Evolutionary conservation across 2,113 vertebrate species (phyloP).

Genomic region (Phrynosoma blainvillii): DNA sequence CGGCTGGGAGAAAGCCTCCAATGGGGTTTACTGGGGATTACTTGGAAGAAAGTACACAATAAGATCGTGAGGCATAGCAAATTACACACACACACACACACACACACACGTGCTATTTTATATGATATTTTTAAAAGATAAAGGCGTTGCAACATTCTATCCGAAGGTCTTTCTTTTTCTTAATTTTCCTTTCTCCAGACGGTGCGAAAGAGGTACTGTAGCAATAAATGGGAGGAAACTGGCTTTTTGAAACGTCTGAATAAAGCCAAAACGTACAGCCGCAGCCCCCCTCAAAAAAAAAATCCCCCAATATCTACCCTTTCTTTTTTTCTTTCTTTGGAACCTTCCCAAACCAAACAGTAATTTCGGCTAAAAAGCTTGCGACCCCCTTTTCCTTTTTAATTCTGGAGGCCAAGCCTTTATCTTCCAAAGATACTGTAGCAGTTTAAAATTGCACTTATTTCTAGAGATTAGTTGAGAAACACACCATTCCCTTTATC

Average conservation of each 20-base stretch:
- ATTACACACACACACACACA: not conserved
- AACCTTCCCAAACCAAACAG: not conserved
- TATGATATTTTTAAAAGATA: not conserved
- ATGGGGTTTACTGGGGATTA: not conserved
- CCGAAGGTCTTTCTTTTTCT: rapidly evolving
- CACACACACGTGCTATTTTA: not conserved
- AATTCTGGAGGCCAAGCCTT: not conserved
- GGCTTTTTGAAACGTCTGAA: not conserved
- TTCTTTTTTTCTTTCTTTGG: not conserved
- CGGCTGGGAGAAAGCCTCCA: not conserved
- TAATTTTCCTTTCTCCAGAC: not conserved
- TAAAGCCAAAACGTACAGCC: not conserved
- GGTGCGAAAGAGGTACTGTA: not conserved
- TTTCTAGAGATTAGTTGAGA: too few relatives aligned
- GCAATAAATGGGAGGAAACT: not conserved
- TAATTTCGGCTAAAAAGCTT: not conserved
- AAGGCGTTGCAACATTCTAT: not conserved
- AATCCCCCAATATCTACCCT: too few relatives aligned
- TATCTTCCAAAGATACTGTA: not conserved
- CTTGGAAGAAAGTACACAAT: not conserved
- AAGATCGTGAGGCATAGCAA: too few relatives aligned
- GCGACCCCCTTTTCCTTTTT: not conserved
- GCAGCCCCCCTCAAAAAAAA: too few relatives aligned
- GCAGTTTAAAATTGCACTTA: not conserved
- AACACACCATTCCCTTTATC: too few relatives aligned